Evolutionary conservation across 2,888 invertebrate genomes (phyloP), one percentile per base, ranked within the genome.

Genomic region (Tinea trinotella): DNA sequence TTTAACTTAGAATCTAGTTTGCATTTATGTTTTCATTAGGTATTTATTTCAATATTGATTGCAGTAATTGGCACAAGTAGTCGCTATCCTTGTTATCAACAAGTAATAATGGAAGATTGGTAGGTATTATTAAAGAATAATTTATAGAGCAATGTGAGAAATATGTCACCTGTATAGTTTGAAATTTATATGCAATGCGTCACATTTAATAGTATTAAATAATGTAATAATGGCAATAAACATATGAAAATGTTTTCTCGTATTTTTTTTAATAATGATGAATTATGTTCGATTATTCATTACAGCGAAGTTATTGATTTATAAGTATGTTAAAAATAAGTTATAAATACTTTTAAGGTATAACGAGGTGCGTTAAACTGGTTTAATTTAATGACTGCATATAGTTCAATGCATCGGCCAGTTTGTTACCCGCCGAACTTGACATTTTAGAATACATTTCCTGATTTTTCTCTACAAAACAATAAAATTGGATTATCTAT

Each of bases 401-500:
- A 12, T 24, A 50, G 24, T 50, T 22, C 59, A 62, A 78, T 66
- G 71, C 75, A 71, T 74, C 74, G 76, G 56, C 53, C 74, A 76
- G 56, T 53, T 59, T 59, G 24, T 12, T 50, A 50, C 24, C n/a
- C 7, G 50, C 50, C 64, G 75, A 62, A 70, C 82, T 83, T 83
- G 82, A 81, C 80, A 46, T 80, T 83, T 83, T 73, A 78, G 59
- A 50, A 50, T 18, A 61, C 56, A 62, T 71, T 81, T 83, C 83
- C 82, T 81, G 78, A 72, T 76, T 76, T 71, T 74, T 70, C 57
- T 61, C 63, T 64, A 70, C 59, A 59, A 67, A 68, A 67, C 65
- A 57, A 65, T 63, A 67, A 65, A 78, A 75, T 73, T 76, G 24
- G 5, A 19, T 17, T 17, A 17, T 4, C 2, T 50, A 50, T 50